Base-by-base conservation (phyloP, 2,888 invertebrate genomes). In the Tenthredo amoena region DNA sequence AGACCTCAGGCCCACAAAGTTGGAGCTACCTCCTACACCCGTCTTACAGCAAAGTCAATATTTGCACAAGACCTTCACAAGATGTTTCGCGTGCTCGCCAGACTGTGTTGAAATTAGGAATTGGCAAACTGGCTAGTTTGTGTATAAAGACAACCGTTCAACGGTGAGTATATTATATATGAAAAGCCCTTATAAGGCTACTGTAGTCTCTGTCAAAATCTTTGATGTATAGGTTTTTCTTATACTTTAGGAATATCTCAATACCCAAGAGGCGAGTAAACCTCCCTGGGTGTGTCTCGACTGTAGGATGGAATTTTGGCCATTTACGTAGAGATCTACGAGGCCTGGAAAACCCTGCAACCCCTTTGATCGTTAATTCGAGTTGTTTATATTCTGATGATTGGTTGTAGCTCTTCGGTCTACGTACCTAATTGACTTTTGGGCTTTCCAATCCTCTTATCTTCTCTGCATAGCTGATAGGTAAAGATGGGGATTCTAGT, bases 51-150 rank as follows among this genome's bases (percentile, higher is more conserved):
- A 83, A 40, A 47, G 83, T 71, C 71, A 83, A 83, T 83, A 83
- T 83, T 83, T 65, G 62, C 83, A 68, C 83, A 83, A 83, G 83
- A 68, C 68, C 83, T 83, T 71, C 68, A 62, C 50, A 71, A 83
- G 83, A 83, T 83, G 83, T 83, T 77, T 83, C 83, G 83, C 81
- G 81, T 81, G 81, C 81, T 58, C 31, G 31, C 34, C 62, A 81
- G 58, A 62, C 58, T 21, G 26, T 43, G 72, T 58, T 31, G 26
- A 62, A 81, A 79, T 85, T 40, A 79, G 55, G 71, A 82, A 85
- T 82, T 55, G 74, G 72, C 79, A 37, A 47, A 62, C 79, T 79
- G 77, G 74, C 85, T 43, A 85, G 43, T 62, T 65, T 18, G 47
- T 18, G 58, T 43, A 77, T 31, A 34, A 40, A 85, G 47, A 82